Evolutionary conservation across 1,140 invertebrate species (phyloP).

Genomic region (Drosophila watanabei): DNA sequence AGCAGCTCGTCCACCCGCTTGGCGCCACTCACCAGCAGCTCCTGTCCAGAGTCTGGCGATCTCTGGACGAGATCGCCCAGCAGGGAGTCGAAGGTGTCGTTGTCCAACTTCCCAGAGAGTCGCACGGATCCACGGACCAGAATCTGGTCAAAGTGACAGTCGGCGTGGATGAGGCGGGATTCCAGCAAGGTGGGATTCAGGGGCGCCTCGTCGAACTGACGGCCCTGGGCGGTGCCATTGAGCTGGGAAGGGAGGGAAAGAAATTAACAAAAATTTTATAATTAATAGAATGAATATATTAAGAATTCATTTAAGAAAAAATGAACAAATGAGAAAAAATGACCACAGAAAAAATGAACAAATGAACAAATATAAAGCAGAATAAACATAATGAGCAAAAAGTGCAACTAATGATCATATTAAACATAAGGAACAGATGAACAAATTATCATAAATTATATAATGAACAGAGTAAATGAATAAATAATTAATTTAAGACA

Average conservation of each 20-base stretch:
- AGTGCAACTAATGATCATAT: too few species aligned
- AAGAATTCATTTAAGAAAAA: too few species aligned
- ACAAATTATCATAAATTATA: too few species aligned
- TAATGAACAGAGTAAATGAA: too few species aligned
- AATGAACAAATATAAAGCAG: background rate
- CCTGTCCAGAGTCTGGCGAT: conserved; percentile 56
- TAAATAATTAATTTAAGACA: too few species aligned
- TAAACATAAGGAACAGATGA: too few species aligned
- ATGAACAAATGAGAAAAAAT: background rate
- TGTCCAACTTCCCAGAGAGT: conserved; percentile 77
- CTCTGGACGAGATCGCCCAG: conserved; percentile 79
- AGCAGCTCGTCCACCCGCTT: conserved; percentile 85
- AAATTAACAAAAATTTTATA: background rate
- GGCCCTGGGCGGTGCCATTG: conserved; percentile 85
- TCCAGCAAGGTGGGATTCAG: conserved; percentile 85
- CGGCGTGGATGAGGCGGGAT: conserved; percentile 79
- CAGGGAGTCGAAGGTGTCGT: conserved; percentile 55
- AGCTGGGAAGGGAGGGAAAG: conserved; percentile 64
- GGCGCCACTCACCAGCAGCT: conserved; percentile 69
- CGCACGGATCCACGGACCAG: conserved; percentile 85
- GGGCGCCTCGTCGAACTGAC: conserved; percentile 83
- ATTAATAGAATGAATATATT: background rate
- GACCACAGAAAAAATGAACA: background rate
- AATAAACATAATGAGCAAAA: too few species aligned
- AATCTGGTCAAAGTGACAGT: conserved; percentile 85